A percentile compares a stretch with the other conserved stretches of the same genome.
Evolutionary conservation across 2,797 vertebrate genomes (phyloP).

Genomic region (Melanotaenia maccullochi): DNA sequence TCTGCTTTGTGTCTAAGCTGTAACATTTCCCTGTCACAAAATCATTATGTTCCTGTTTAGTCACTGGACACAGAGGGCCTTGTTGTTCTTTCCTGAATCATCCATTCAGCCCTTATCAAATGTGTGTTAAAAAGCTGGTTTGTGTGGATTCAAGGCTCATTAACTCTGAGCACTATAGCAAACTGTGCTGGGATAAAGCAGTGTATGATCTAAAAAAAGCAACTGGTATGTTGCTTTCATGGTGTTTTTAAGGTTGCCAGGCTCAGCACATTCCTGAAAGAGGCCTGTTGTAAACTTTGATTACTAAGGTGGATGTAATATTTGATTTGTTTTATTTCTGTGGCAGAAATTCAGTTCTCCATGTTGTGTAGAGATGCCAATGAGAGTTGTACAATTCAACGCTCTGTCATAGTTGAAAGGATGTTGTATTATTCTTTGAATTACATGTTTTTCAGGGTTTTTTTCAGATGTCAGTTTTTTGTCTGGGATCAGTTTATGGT

Average conservation of each 20-base stretch:
- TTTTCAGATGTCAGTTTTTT: background rate
- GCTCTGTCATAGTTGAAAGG: background rate
- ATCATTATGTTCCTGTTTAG: background rate
- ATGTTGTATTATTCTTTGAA: no score
- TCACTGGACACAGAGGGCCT: background rate
- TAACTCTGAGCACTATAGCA: background rate
- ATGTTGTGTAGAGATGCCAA: background rate
- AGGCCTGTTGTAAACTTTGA: no score
- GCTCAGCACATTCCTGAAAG: no score
- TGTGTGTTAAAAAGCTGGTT: background rate
- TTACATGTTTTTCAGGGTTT: no score
- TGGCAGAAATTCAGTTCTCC: background rate
- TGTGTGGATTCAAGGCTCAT: background rate
- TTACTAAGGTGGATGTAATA: no score
- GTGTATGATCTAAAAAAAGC: no score
- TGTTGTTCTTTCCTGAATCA: background rate
- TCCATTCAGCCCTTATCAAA: background rate
- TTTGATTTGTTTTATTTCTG: background rate
- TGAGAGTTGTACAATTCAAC: background rate
- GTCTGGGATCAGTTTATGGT: background rate
- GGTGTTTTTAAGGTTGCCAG: no score
- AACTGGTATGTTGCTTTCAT: no score
- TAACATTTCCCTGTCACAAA: background rate
- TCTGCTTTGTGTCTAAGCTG: background rate
- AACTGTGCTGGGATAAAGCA: no score